Evolutionary conservation across 2,113 vertebrate genomes (phyloP), one percentile per base, ranked within the genome.

Genomic region (Nanorana parkeri): DNA sequence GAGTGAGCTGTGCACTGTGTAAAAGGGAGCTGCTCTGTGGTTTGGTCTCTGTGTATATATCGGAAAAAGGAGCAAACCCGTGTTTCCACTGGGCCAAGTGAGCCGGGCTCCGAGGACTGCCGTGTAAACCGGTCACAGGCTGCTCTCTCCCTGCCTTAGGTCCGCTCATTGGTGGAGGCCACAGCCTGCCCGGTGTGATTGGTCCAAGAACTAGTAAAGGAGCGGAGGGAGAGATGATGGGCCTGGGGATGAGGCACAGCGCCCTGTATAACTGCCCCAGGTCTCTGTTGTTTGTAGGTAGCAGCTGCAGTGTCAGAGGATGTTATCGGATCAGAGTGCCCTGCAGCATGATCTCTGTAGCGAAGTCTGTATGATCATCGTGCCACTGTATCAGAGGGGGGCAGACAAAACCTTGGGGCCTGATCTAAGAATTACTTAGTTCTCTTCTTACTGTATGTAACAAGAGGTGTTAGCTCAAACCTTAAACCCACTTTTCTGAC

Each of bases 131-230:
- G 78, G 79, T 77, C 56, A 68, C 79, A 73, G 68, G 58, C 76
- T 69, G 26, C 29, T 58, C 56, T 58, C 68, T 77, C 79, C 84
- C 36, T 68, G 60, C 74, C 68, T 82, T 51, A 61, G 68, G 84
- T 75, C 74, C 80, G 68, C 84, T 85, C 84, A 95, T 95, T 95
- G 94, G 94, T 95, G 94, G 94, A 95, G 94, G 94, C 80, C 80
- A 91, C 92, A 92, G 94, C 93, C 92, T 93, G 69, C 61, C 92
- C 91, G 93, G 94, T 95, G 94, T 95, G 94, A 95, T 95, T 95
- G 94, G 94, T 95, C 94, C 94, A 93, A 94, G 93, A 91, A 94
- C 92, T 69, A 69, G 80, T 93, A 87, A 94, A 91, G 21, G 56
- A 58, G 47, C 26, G 77, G 51, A 58, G 76, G 77, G 80, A 52